phyloP scores from a whole-genome alignment of 2,797 vertebrate species.

The Danio aesculapii region DNA sequence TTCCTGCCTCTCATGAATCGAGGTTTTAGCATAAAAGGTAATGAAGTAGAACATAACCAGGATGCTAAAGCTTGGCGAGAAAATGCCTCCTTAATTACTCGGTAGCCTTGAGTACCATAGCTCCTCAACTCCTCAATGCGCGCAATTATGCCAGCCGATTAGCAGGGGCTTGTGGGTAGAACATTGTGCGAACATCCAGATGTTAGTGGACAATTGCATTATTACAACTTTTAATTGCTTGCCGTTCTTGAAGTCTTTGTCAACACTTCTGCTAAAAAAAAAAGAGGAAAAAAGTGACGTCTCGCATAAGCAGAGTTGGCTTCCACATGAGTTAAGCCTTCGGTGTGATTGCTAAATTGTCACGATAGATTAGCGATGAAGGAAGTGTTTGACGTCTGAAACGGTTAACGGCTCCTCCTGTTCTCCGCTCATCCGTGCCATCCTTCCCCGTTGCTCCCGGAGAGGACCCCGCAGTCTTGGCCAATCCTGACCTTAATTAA shows the following conservation, averaged over 20 bases:
- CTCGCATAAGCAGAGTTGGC: slow-evolving; percentile 10
- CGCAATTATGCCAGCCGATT: slow-evolving; percentile 81
- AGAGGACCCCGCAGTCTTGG: slow-evolving; percentile 72
- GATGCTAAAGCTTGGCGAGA: slow-evolving; percentile 79
- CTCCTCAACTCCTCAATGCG: slow-evolving; percentile 74
- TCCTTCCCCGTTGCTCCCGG: slow-evolving; percentile 9
- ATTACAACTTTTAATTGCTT: slow-evolving; percentile 60
- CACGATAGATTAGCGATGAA: slow-evolving; percentile 22
- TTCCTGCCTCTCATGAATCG: slow-evolving; percentile 80
- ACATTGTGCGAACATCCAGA: slow-evolving; percentile 65
- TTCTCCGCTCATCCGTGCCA: slow-evolving; percentile 30
- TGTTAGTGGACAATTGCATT: slow-evolving; percentile 63
- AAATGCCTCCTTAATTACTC: slow-evolving; percentile 86
- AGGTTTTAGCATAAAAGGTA: slow-evolving; percentile 84
- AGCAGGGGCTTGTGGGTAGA: slow-evolving; percentile 75
- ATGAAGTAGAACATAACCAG: slow-evolving; percentile 82
- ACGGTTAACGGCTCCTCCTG: slow-evolving; percentile 59
- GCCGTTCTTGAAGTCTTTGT: slow-evolving; percentile 41
- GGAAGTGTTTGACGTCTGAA: slow-evolving; percentile 34
- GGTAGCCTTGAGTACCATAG: slow-evolving; percentile 77
- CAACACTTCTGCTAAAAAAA: slow-evolving; percentile 4
- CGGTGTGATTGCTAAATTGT: slow-evolving; percentile 16
- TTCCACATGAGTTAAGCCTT: not conserved
- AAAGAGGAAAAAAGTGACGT: not conserved
- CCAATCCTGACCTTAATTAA: slow-evolving; percentile 92